phyloP scores from a whole-genome alignment of 2,888 invertebrate genomes.

The Eupeodes latifasciatus region DNA sequence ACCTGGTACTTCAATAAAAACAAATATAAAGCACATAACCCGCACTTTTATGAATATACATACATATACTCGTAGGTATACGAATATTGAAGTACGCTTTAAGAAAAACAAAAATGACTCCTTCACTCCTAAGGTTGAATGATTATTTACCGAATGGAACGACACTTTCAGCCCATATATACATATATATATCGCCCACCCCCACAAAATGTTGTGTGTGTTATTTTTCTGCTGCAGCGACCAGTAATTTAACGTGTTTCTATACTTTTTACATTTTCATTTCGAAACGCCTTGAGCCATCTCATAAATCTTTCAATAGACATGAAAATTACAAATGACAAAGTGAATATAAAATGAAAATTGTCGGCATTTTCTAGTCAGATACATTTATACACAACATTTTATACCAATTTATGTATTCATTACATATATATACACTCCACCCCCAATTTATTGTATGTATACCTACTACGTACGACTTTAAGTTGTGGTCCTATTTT shows the following conservation, averaged over 20 bases:
- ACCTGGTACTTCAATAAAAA: slow-evolving; percentile 7
- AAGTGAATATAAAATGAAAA: slow-evolving; percentile 76
- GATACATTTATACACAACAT: not conserved
- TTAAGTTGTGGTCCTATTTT: not conserved
- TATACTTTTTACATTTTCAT: slow-evolving; percentile 36
- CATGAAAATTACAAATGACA: slow-evolving; percentile 76
- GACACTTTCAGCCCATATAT: slow-evolving; percentile 42
- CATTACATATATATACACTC: not conserved
- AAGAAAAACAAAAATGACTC: slow-evolving; percentile 16
- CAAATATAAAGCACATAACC: slow-evolving; percentile 24
- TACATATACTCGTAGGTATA: not conserved
- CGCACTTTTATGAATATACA: not conserved
- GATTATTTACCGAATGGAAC: slow-evolving; percentile 72
- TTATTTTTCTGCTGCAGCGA: slow-evolving; percentile 32
- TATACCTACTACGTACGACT: too few species aligned
- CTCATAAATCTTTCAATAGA: slow-evolving; percentile 76
- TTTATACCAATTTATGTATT: not conserved
- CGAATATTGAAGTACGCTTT: not conserved
- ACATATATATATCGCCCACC: not conserved
- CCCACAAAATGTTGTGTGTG: not conserved
- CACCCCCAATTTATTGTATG: slow-evolving; percentile 23
- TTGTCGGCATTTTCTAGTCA: slow-evolving; percentile 65
- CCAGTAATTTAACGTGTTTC: slow-evolving; percentile 67
- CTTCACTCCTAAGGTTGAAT: slow-evolving; percentile 52
- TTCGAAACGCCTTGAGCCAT: slow-evolving; percentile 71